phyloP scores from a whole-genome alignment of 2,888 invertebrate species.

The Drosophila anomalata region DNA sequence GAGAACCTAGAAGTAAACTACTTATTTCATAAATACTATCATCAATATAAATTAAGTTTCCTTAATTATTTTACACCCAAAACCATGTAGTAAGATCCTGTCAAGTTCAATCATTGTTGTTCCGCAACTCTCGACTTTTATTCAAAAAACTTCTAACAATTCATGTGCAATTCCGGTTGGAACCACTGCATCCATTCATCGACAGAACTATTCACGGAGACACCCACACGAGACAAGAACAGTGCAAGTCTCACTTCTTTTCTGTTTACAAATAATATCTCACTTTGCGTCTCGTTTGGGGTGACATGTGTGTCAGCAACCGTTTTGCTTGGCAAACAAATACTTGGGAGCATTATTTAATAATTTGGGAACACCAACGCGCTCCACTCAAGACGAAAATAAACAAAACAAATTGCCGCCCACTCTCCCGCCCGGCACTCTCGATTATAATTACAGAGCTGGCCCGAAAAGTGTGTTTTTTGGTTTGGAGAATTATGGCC shows the following conservation, averaged over 20 bases:
- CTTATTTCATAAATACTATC: no score
- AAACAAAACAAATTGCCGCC: slow-evolving; percentile 51
- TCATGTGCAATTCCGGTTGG: slow-evolving; percentile 51
- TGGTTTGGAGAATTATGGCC: slow-evolving; percentile 53
- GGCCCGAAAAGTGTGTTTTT: slow-evolving; percentile 37
- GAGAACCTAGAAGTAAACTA: no score
- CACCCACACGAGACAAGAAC: slow-evolving; percentile 57
- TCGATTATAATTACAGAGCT: slow-evolving; percentile 44
- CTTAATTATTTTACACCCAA: no score
- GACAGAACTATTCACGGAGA: slow-evolving; percentile 2
- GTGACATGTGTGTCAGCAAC: slow-evolving; percentile 52
- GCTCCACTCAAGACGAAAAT: slow-evolving; percentile 11
- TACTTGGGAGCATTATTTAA: slow-evolving; percentile 46
- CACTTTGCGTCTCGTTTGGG: slow-evolving; percentile 29
- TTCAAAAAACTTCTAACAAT: not conserved
- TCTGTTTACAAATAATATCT: slow-evolving; percentile 1
- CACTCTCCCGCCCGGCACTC: slow-evolving; percentile 34
- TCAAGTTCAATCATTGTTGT: no score
- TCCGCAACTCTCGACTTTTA: not conserved
- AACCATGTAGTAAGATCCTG: not conserved
- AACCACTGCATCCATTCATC: slow-evolving; percentile 10
- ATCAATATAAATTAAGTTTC: no score
- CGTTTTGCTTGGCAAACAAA: slow-evolving; percentile 69
- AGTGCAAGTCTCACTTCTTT: not conserved
- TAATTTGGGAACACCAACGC: slow-evolving; percentile 37